Conservation (phyloP, 2,797 vertebrate genomes). For the Macroramphosus scolopax region DNA sequence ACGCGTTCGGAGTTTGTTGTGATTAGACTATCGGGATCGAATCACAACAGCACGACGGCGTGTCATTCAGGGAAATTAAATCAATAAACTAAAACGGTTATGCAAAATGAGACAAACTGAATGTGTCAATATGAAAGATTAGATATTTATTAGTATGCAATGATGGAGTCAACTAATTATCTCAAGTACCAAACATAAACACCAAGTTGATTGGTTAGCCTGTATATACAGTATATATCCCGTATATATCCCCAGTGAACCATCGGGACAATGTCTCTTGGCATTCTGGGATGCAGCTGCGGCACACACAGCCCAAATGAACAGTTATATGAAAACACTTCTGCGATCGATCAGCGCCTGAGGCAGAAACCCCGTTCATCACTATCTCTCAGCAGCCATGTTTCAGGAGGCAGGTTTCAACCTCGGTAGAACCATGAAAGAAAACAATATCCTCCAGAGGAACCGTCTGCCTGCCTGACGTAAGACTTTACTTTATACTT, state of each 20-base stretch:
- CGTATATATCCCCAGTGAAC: slow-evolving; percentile 65
- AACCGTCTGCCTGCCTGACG: slow-evolving; percentile 46
- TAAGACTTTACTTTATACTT: slow-evolving; percentile 34
- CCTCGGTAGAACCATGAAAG: slow-evolving; percentile 56
- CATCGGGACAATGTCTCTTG: slow-evolving; percentile 63
- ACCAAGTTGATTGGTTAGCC: no score
- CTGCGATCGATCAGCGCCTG: slow-evolving; percentile 70
- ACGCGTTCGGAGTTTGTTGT: neutral
- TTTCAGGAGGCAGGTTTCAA: slow-evolving; percentile 63
- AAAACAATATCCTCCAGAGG: slow-evolving; percentile 56
- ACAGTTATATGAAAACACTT: slow-evolving; percentile 71
- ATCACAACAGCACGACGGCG: neutral
- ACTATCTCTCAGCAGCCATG: slow-evolving; percentile 68
- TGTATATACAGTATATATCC: no score
- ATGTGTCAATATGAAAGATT: slow-evolving; percentile 18
- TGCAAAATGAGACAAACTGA: slow-evolving; percentile 9
- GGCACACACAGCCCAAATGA: slow-evolving; percentile 63
- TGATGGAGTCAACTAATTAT: slow-evolving; percentile 8
- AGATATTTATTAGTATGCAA: slow-evolving; percentile 8
- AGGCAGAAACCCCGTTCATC: slow-evolving; percentile 73
- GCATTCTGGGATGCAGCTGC: slow-evolving; percentile 60
- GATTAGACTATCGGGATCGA: neutral
- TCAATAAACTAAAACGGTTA: slow-evolving; percentile 21
- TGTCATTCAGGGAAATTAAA: slow-evolving; percentile 17
- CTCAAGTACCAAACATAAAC: no score